Evolutionary conservation across 2,797 vertebrate genomes (phyloP), one percentile per base, ranked within the genome.

Genomic region (Argya squamiceps): DNA sequence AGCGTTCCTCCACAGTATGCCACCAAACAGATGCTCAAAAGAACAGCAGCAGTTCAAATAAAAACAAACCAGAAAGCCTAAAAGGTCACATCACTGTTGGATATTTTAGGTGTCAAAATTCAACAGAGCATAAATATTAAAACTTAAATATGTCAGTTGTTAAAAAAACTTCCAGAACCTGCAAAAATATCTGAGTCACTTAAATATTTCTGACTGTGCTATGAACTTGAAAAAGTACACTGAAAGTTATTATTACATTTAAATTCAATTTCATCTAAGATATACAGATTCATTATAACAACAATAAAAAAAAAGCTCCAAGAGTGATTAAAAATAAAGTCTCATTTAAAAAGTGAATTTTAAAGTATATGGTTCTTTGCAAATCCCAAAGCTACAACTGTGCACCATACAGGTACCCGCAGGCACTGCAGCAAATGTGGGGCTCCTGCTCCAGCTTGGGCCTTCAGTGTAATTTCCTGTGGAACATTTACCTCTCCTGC

Each of bases 71-170:
- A 92, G 73, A 71, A 96, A 83, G 26, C 44, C 73, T 73, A 52
- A 95, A 96, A 96, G 87, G 89, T 96, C 92, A 92, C 67, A 91
- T 70, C 67, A 62, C n/a, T 86, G 84, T 39, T 50, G 52, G 65
- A 39, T 96, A 84, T 86, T 93, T 85, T 64, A 86, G 44, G 89
- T 81, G 84, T 88, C 77, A 92, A 91, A 84, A 96, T 92, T 81
- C 59, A 86, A 18, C 37, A 88, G 37, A 82, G 74, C 62, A 93
- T 90, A 94, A 96, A 73, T 81, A 91, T 81, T 84, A 90, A 86
- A 91, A 88, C 44, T 79, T 82, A 69, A 76, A 86, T 62, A 5
- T 88, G 44, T 86, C 65, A 63, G 55, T 56, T 88, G 36, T 69
- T 91, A 81, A 52, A 75, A 94, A 88, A 92, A 32, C 18, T 83